phyloP scores from a whole-genome alignment of 2,888 invertebrate species.

The Drosophila siamana region DNA sequence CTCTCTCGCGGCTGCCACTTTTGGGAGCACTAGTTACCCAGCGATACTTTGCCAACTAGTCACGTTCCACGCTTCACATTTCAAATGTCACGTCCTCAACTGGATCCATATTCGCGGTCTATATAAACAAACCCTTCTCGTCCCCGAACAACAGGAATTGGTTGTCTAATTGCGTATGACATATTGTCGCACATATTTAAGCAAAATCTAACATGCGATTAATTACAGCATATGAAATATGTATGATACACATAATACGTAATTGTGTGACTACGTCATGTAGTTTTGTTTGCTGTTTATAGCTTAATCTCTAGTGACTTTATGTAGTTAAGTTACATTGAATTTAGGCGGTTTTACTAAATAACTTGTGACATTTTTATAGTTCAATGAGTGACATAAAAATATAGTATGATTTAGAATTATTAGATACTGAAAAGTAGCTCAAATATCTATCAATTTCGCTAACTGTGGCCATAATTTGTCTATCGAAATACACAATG shows the following conservation, averaged over 20 bases:
- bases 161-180: constrained; percentile 27
- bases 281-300: neutral
- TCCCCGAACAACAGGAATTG: neutral
- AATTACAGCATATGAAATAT: constrained; percentile 5
- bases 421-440: too few relatives aligned
- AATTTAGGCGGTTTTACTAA: too few relatives aligned
- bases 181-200: constrained; percentile 3
- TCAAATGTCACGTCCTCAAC: constrained; percentile 24
- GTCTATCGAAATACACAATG: too few relatives aligned
- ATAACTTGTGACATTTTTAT: too few relatives aligned
- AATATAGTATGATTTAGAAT: too few relatives aligned
- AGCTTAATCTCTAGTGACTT: neutral
- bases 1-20: neutral
- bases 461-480: too few relatives aligned
- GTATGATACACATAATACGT: neutral
- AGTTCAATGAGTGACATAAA: too few relatives aligned
- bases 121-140: constrained; percentile 4
- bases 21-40: constrained; percentile 12
- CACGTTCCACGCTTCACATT: constrained; percentile 20
- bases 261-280: neutral
- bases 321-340: neutral
- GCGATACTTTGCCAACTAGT: constrained; percentile 17
- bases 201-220: neutral
- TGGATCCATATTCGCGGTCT: constrained; percentile 16
- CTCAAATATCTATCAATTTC: too few relatives aligned